Conservation (phyloP, 37 sponge, comb jelly and placozoan genomes). For the Halisarca cf. caerulea region DNA sequence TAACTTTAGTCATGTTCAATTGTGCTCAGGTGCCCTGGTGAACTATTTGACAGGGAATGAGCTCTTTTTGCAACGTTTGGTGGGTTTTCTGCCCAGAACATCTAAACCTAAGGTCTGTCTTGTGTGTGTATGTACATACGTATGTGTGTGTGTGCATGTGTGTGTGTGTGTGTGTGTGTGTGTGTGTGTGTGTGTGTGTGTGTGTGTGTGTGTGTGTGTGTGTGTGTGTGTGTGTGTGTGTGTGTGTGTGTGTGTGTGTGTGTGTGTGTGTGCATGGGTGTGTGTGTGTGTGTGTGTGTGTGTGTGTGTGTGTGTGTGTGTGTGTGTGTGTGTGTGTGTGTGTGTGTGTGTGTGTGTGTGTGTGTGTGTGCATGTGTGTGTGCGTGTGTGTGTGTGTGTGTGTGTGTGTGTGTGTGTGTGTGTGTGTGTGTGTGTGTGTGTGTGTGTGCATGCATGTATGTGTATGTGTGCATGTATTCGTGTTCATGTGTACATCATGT, state of each 20-base stretch:
- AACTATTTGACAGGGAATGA: too few relatives aligned
- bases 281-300: background rate
- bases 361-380: background rate
- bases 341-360: background rate
- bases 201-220: background rate
- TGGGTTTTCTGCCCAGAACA: too few relatives aligned
- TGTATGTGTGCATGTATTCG: conserved; percentile 1
- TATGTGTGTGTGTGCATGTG: background rate
- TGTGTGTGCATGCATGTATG: background rate
- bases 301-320: background rate
- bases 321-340: background rate
- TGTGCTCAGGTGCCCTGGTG: too few relatives aligned
- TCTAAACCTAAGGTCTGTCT: too few relatives aligned
- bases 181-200: background rate
- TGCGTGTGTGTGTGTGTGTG: background rate
- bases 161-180: background rate
- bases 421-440: background rate
- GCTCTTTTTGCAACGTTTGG: too few relatives aligned
- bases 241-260: background rate
- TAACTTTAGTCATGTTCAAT: too few relatives aligned
- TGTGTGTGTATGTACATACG: too few relatives aligned
- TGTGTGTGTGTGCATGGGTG: background rate
- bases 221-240: background rate
- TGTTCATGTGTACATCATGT: background rate
- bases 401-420: conserved; percentile 7